phyloP scores from a whole-genome alignment of 2,888 invertebrate species.

The Ichneumoninae sp. region DNA sequence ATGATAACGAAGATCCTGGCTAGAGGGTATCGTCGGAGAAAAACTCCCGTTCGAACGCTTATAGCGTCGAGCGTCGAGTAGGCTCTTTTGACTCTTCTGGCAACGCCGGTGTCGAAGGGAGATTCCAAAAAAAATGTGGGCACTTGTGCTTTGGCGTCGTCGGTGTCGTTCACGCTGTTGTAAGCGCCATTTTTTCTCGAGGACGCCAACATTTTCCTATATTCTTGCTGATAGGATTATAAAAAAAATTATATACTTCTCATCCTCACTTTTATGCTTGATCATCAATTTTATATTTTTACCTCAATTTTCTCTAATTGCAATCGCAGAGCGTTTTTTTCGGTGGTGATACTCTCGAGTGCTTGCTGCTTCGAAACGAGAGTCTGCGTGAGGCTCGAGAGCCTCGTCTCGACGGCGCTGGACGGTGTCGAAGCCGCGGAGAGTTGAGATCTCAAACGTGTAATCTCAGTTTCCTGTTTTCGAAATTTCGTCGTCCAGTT shows the following conservation, averaged over 20 bases:
- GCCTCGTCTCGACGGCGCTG: constrained; percentile 80
- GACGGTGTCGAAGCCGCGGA: constrained; percentile 80
- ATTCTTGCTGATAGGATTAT: constrained; percentile 86
- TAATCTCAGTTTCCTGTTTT: constrained; percentile 87
- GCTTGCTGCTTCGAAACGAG: constrained; percentile 94
- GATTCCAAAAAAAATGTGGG: constrained; percentile 90
- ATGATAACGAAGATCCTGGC: constrained; percentile 92
- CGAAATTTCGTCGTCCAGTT: constrained; percentile 84
- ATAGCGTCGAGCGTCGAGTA: constrained; percentile 91
- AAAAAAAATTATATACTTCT: constrained; percentile 8
- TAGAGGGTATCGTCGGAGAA: constrained; percentile 92
- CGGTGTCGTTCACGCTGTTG: constrained; percentile 88
- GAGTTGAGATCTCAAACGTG: constrained; percentile 86
- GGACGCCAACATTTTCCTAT: constrained; percentile 86
- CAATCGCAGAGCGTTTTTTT: constrained; percentile 93
- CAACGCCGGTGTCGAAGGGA: constrained; percentile 91
- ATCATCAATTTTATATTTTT: neutral
- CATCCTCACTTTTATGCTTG: neutral
- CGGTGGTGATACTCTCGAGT: constrained; percentile 92
- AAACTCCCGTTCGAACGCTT: constrained; percentile 91
- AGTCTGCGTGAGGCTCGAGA: constrained; percentile 89
- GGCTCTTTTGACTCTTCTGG: constrained; percentile 91
- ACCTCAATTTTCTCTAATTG: constrained; percentile 94
- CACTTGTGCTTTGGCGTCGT: constrained; percentile 89
- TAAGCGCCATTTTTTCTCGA: constrained; percentile 85